Base-by-base conservation (phyloP, 2,888 invertebrate species). In the Nasonovia ribisnigri region DNA sequence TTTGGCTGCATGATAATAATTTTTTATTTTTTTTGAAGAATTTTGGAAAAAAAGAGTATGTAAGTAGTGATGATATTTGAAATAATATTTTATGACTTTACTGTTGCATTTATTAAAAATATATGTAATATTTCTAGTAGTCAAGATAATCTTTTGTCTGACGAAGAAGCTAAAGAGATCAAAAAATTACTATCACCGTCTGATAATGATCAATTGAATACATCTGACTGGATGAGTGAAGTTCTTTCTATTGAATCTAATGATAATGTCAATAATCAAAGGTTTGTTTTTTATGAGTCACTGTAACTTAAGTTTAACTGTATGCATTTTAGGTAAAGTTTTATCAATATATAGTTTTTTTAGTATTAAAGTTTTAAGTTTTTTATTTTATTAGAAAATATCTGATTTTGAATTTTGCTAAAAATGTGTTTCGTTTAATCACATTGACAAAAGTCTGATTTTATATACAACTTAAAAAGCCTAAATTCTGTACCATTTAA, bases 121-220 rank as follows among this genome's bases (percentile, higher is more conserved):
- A 24, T 57, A 67, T 36, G 24, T 84, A 46, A 11, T 94, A 67
- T 94, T 91, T 91, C 16, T 84, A 94, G 94, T 92, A 94, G 94
- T 94, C 94, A 94, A 92, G 94, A 94, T 46, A 94, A 97, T 95
- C 96, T 98, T 95, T 96, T 98, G 95, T 98, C 98, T 94, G 98
- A 98, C 96, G 98, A 98, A 96, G 98, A 98, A 96, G 98, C 98
- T 95, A 98, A 98, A 96, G 98, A 98, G 96, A 98, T 98, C 95
- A 97, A 97, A 95, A 97, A 97, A 95, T 97, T 98, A 95, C 96
- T 98, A 95, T 97, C 97, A 95, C 97, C 97, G 26, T 95, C 95
- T 94, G 67, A 92, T 54, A 91, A 92, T 86, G 94, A 94, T 91
- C 89, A 93, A 86, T 87, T 93, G 13, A 93, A 93, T 51, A 93